phyloP scores from a whole-genome alignment of 2,113 vertebrate species.

The Scolopax mira region DNA sequence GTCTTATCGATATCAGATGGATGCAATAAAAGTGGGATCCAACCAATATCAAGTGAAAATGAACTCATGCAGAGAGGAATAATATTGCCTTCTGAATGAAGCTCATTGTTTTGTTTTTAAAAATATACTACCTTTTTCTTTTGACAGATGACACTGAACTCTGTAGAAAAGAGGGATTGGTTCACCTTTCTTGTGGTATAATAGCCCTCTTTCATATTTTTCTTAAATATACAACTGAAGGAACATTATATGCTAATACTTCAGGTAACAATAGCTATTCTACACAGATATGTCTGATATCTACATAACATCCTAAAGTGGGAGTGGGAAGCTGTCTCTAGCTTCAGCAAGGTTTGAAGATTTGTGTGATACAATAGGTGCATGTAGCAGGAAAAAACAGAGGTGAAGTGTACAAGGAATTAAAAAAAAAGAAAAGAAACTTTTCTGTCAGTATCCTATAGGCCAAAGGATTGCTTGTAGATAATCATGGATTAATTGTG shows the following conservation, averaged over 20 bases:
- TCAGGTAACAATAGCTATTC: constrained; percentile 45
- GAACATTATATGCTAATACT: constrained; percentile 59
- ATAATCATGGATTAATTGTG: constrained; percentile 79
- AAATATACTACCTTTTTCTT: constrained; percentile 21
- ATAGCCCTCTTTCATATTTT: constrained; percentile 25
- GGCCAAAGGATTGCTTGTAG: constrained; percentile 64
- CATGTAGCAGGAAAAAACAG: constrained; percentile 18
- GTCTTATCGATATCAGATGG: background rate
- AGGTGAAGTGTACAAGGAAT: constrained; percentile 19
- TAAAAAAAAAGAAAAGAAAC: background rate
- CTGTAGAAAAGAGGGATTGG: background rate
- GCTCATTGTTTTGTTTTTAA: constrained; percentile 27
- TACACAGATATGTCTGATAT: background rate
- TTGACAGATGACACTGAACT: background rate
- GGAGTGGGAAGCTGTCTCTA: constrained; percentile 21
- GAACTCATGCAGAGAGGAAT: background rate
- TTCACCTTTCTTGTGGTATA: background rate
- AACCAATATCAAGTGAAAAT: background rate
- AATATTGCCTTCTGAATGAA: background rate
- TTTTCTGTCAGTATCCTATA: constrained; percentile 41
- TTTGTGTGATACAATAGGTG: constrained; percentile 31
- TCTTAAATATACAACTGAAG: constrained; percentile 33
- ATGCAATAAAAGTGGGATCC: background rate
- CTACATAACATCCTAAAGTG: background rate
- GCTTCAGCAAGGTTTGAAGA: constrained; percentile 26